Evolutionary conservation across 1,140 invertebrate species (phyloP).

Genomic region (Frieseomelitta varia): DNA sequence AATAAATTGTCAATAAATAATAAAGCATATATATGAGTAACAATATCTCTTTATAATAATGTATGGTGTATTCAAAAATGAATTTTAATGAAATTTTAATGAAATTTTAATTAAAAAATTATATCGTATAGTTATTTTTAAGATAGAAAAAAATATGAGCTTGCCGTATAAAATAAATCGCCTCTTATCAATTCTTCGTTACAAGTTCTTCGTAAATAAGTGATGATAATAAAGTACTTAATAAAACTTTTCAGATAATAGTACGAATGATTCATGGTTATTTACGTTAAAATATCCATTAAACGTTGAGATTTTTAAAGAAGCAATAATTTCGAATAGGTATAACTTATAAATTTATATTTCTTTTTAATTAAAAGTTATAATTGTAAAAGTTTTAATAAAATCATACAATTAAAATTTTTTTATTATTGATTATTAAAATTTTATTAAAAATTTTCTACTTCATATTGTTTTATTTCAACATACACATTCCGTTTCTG

Average conservation of each 20-base stretch:
- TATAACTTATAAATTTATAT: neutral
- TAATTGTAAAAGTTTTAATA: neutral
- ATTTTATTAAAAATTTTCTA: neutral
- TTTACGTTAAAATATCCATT: neutral
- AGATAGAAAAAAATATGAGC: no score
- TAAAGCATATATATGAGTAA: neutral
- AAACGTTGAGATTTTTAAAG: neutral
- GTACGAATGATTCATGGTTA: slow-evolving; percentile 14
- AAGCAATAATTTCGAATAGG: neutral
- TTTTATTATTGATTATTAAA: no score
- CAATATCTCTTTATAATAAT: neutral
- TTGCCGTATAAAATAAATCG: neutral
- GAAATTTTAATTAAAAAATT: no score
- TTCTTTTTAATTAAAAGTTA: neutral
- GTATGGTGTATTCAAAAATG: neutral
- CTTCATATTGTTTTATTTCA: no score
- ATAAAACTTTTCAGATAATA: slow-evolving; percentile 32
- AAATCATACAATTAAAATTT: neutral
- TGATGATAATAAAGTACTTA: slow-evolving; percentile 38
- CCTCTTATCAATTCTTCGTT: slow-evolving; percentile 35
- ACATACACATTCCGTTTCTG: no score
- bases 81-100: no score
- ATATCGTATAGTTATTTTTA: neutral
- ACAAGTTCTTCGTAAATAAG: slow-evolving; percentile 4
- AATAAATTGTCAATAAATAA: neutral